Evolutionary conservation across 2,888 invertebrate genomes (phyloP).

Genomic region (Gortyna flavago): DNA sequence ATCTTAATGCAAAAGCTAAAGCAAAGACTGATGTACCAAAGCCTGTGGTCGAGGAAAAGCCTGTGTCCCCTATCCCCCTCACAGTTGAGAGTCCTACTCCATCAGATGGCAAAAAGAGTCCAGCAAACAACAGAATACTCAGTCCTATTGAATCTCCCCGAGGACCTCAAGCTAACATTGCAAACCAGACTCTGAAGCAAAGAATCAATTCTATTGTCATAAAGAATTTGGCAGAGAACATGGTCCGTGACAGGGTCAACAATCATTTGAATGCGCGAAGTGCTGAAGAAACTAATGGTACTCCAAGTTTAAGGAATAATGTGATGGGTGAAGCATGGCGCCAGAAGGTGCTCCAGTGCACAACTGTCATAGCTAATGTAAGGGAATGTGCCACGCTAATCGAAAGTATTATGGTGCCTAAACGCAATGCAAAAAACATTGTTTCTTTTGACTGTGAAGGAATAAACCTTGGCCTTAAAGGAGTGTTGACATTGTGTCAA

Average conservation of each 20-base stretch:
- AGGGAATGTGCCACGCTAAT: constrained; percentile 94
- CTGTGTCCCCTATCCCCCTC: constrained; percentile 81
- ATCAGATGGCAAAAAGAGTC: constrained; percentile 85
- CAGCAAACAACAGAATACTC: constrained; percentile 88
- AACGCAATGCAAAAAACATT: constrained; percentile 89
- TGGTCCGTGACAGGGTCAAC: constrained; percentile 88
- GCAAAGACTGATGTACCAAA: constrained; percentile 88
- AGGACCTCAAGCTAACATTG: constrained; percentile 87
- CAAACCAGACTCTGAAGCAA: constrained; percentile 95
- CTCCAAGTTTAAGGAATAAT: constrained; percentile 83
- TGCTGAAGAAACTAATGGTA: constrained; percentile 85
- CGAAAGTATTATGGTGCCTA: constrained; percentile 92
- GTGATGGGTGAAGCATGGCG: constrained; percentile 94
- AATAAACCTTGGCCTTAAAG: constrained; percentile 96
- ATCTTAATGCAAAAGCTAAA: constrained; percentile 88
- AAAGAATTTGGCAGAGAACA: constrained; percentile 97
- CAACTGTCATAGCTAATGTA: constrained; percentile 94
- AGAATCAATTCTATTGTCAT: constrained; percentile 96
- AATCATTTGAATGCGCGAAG: constrained; percentile 86
- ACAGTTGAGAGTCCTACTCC: constrained; percentile 85
- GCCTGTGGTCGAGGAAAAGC: constrained; percentile 84
- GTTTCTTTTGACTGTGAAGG: constrained; percentile 98
- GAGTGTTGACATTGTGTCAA: constrained; percentile 96
- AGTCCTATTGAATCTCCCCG: constrained; percentile 88
- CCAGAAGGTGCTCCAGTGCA: constrained; percentile 94